These are phyloP conservation scores for Anguilla pacifica DNA, from an alignment of 2,797 vertebrate genomes.

Conservation along the genomic window DNA sequence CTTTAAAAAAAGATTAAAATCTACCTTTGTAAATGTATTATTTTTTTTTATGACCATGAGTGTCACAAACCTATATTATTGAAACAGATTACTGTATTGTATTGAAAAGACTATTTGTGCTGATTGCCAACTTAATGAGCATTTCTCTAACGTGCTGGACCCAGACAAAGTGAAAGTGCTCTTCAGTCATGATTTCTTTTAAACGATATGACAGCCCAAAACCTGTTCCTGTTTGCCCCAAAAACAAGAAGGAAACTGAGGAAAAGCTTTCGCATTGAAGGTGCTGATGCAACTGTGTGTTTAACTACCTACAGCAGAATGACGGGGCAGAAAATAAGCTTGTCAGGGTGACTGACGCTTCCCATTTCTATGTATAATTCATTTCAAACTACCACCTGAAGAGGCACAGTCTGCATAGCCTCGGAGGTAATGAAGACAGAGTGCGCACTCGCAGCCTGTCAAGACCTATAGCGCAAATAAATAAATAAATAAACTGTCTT, in stretches of 20 bases:
- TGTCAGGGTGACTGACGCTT: constrained; percentile 71
- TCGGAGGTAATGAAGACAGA: constrained; percentile 60
- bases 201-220: background rate
- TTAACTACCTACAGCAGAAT: constrained; percentile 63
- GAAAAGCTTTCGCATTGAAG: constrained; percentile 48
- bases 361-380: constrained; percentile 65
- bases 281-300: constrained; percentile 52
- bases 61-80: background rate
- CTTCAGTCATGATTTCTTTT: background rate
- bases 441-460: constrained; percentile 39
- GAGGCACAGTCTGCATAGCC: constrained; percentile 41
- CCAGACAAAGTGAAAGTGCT: background rate
- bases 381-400: constrained; percentile 64
- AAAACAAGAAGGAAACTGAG: background rate
- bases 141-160: background rate
- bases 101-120: background rate
- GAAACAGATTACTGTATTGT: background rate
- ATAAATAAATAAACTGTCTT: background rate
- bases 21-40: background rate
- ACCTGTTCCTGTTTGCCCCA: background rate
- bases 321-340: constrained; percentile 70
- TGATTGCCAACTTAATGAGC: background rate
- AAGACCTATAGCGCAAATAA: constrained; percentile 19
- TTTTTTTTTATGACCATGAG: background rate
- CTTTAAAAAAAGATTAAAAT: background rate